Evolutionary conservation across 1,140 invertebrate species (phyloP), one percentile per base, ranked within the genome.

Genomic region (Branchinecta lindahli): DNA sequence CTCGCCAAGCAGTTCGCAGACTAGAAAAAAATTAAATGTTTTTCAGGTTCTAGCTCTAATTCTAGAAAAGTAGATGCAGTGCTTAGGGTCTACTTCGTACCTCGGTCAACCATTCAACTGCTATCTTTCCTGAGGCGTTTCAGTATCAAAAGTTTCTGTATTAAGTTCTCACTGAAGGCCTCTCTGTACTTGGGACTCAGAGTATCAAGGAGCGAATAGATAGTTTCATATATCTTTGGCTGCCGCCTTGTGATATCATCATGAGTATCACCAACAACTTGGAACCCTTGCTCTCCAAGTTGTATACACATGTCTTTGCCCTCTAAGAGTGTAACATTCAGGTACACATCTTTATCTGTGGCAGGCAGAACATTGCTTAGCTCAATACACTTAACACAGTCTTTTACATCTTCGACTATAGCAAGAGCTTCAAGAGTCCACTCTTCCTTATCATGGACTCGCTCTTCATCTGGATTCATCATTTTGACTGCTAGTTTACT

Each of bases 1-100:
- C 79, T 95, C 91, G 0, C 87, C 93, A 4, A 96, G 80, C 65
- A 95, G 79, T 79, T 95, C 92, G 78, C 93, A 96, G n/a, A 88
- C 91, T 92, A 72, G n/a, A 83, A 79, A 71, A 72, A 66, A 67
- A 66, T 18, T 18, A 68, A 45, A 9, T 47, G 65, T 65, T 33
- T 33, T 33, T 33, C 33, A 33, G 33, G 5, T 33, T 33, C 33
- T 33, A 33, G 33, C 33, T 3, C 33, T 33, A 33, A 33, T 33
- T 33, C 33, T 33, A 33, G 33, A 33, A 33, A 33, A 33, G 33
- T 33, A 33, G 33, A 33, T 33, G 33, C 33, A 33, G 33, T 33
- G 33, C 33, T 33, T 33, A 33, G 33, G 33, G 33, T 33, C 33
- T 33, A 33, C 33, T 33, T 33, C 33, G 33, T 33, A 33, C 33